Evolutionary conservation across 1,140 invertebrate species (phyloP).

Genomic region (Wiebesia pumilae): DNA sequence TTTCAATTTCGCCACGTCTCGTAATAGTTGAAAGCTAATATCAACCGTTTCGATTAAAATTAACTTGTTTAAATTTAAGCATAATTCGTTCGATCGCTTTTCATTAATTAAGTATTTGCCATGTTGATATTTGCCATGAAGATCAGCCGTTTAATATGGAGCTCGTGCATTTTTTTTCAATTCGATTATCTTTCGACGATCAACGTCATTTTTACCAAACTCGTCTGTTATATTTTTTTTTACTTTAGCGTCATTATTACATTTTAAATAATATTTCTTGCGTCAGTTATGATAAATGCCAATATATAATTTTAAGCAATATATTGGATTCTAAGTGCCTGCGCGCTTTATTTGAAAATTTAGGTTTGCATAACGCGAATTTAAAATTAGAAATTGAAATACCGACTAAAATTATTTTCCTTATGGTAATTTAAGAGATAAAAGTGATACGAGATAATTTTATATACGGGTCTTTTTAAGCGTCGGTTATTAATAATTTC

Average conservation of each 20-base stretch:
- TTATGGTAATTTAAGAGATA: not conserved
- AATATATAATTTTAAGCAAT: not conserved
- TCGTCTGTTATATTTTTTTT: not conserved
- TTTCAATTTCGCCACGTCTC: not conserved
- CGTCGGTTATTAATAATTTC: not conserved
- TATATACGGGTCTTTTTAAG: not conserved
- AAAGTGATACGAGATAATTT: not conserved
- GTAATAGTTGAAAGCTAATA: not conserved
- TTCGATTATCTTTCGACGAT: not conserved
- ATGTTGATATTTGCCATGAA: not conserved
- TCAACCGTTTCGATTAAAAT: not conserved
- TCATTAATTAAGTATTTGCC: no score
- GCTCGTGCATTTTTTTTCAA: not conserved
- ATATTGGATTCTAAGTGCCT: not conserved
- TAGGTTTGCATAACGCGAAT: not conserved
- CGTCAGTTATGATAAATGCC: not conserved
- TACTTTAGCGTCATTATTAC: not conserved
- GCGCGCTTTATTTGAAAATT: not conserved
- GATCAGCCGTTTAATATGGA: no score
- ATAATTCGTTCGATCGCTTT: not conserved
- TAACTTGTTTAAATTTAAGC: constrained; percentile 19
- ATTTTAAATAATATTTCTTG: not conserved
- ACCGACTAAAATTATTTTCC: not conserved
- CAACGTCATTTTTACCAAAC: not conserved
- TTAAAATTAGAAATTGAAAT: not conserved